phyloP scores from a whole-genome alignment of 2,113 vertebrate genomes.

The Cephalopholis sonnerati region DNA sequence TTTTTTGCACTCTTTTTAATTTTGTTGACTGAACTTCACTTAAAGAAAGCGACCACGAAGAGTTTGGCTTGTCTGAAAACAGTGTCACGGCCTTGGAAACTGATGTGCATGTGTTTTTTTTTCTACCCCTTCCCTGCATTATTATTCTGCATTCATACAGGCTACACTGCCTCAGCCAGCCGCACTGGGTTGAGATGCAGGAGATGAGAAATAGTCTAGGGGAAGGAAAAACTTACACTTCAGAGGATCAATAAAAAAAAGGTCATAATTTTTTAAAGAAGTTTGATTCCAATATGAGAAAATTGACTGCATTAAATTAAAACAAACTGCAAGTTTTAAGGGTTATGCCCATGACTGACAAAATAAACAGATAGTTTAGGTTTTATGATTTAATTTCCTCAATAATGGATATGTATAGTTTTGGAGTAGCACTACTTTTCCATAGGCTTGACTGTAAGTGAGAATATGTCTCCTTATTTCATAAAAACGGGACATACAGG shows the following conservation, averaged over 20 bases:
- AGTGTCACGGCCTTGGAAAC: neutral
- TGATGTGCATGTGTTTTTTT: neutral
- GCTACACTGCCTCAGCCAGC: neutral
- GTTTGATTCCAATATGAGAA: neutral
- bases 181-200: conserved; percentile 2
- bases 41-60: neutral
- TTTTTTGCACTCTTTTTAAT: conserved; percentile 4
- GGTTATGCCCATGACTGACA: neutral
- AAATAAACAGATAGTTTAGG: neutral
- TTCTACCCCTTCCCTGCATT: conserved; percentile 4
- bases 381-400: neutral
- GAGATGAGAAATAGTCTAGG: neutral
- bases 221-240: neutral
- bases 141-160: conserved; percentile 19
- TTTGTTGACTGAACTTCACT: neutral
- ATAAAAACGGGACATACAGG: neutral
- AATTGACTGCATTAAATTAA: neutral
- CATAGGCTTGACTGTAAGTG: neutral
- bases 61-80: neutral
- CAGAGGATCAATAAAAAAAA: neutral
- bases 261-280: neutral
- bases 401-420: neutral
- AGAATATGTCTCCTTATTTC: neutral
- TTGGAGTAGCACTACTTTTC: conserved; percentile 23
- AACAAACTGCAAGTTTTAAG: neutral